Base-by-base conservation (phyloP, 2,797 vertebrate genomes). In the Cichlasoma orientale region DNA sequence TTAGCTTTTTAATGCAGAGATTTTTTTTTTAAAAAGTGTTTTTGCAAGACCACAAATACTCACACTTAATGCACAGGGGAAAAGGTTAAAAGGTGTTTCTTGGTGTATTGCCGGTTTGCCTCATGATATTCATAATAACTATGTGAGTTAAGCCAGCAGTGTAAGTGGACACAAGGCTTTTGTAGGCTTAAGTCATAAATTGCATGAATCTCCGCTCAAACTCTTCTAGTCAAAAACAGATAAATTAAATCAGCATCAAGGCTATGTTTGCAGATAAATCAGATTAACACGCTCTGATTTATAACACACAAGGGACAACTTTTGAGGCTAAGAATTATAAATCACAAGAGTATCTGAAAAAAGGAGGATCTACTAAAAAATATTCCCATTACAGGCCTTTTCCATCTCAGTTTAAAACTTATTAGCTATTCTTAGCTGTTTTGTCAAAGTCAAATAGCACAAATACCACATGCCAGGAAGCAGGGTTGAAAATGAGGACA, bases 91-190 rank as follows among this genome's bases (percentile, higher is more conserved):
- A 72, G 12, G 12, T 2, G 6, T 74, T 61, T 86, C 41, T 61
- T 72, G 19, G 53, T 82, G 44, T 52, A 69, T 25, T 68, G 54
- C 36, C 10, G 77, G 36, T 68, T 85, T 69, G 57, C 79, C 71
- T 82, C 41, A 52, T 57, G 86, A 59, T 75, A 72, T 76, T 55
- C 50, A 82, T 72, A 52, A 80, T 76, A 87, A 79, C 74, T 84
- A 86, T 90, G 84, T 31, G 50, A 44, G 38, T 78, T 70, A 75
- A 38, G 61, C 59, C 74, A 47, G 56, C 70, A 81, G 82, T 41
- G 31, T 78, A 72, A 82, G 80, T 78, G 27, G 73, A 88, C 69
- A 70, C 72, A 81, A 44, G n/a, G 36, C 68, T 74, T 54, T 52
- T 79, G 41, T 31, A 68, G 73, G 12, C 41, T 72, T 7, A 50